These are phyloP conservation scores for Venusia cambrica DNA, from an alignment of 2,888 invertebrate genomes.

Conservation along the genomic window DNA sequence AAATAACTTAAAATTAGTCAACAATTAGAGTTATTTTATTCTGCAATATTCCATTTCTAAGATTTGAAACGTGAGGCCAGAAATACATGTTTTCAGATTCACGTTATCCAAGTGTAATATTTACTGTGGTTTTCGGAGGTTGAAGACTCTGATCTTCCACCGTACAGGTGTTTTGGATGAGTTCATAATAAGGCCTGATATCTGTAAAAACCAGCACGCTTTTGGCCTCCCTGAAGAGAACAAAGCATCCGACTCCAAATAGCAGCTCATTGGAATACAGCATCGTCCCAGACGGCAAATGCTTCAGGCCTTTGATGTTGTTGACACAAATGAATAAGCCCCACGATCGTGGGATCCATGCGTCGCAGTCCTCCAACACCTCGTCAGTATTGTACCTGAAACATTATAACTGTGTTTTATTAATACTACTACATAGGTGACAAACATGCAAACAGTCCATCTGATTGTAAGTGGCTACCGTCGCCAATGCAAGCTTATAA, in stretches of 20 bases:
- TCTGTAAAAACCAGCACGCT: constrained; percentile 20
- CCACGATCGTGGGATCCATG: constrained; percentile 20
- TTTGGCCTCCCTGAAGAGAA: constrained; percentile 10
- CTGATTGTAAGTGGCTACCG: no score
- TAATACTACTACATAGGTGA: no score
- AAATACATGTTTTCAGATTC: no score
- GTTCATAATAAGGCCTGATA: constrained; percentile 7
- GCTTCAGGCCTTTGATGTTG: constrained; percentile 9
- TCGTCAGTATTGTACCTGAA: constrained; percentile 3
- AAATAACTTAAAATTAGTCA: no score
- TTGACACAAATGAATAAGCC: constrained; percentile 18
- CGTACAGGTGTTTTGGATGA: constrained; percentile 11
- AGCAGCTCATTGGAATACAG: constrained; percentile 8
- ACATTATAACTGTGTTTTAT: no score
- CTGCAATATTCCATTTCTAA: no score
- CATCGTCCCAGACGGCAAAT: constrained; percentile 11
- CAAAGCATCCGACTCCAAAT: constrained; percentile 17
- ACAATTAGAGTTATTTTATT: no score
- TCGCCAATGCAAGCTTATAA: no score
- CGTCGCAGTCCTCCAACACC: constrained; percentile 13
- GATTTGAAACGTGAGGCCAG: no score
- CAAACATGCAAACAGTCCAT: no score
- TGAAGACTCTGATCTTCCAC: background rate
- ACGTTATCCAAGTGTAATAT: no score
- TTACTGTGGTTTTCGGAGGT: no score